A percentile compares a stretch with the other conserved stretches of the same genome.
Conservation (phyloP, 2,797 vertebrate species). For the Enoplosus armatus region DNA sequence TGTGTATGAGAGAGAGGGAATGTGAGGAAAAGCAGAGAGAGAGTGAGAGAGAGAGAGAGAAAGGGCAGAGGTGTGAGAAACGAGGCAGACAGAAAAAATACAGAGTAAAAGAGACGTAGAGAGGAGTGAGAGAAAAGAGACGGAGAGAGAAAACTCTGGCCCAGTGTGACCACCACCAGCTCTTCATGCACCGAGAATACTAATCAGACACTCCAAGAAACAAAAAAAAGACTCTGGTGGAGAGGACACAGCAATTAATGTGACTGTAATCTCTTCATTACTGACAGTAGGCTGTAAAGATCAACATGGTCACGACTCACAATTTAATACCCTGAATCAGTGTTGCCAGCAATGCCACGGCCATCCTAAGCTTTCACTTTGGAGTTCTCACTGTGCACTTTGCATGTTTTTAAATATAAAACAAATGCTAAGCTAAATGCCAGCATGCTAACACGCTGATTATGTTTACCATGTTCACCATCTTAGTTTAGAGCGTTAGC, state of each 20-base stretch:
- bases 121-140: constrained; percentile 48
- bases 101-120: constrained; percentile 54
- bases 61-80: constrained; percentile 19
- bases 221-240: constrained; percentile 48
- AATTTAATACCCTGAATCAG: not conserved
- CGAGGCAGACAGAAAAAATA: constrained; percentile 33
- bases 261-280: constrained; percentile 63
- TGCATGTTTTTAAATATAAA: not conserved
- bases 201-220: constrained; percentile 72
- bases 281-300: constrained; percentile 35
- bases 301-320: constrained; percentile 14
- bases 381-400: not conserved
- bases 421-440: not conserved
- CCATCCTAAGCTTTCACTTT: not conserved
- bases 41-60: constrained; percentile 11
- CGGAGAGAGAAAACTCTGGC: constrained; percentile 65
- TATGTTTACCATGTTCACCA: not conserved
- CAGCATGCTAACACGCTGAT: not conserved
- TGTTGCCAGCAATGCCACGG: not conserved
- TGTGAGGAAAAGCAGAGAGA: constrained; percentile 20
- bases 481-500: not conserved
- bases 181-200: constrained; percentile 72
- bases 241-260: constrained; percentile 59
- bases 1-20: constrained; percentile 23
- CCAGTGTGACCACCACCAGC: constrained; percentile 73